Evolutionary conservation across 2,888 invertebrate species (phyloP).

Genomic region (Lepidochrysops patricia): DNA sequence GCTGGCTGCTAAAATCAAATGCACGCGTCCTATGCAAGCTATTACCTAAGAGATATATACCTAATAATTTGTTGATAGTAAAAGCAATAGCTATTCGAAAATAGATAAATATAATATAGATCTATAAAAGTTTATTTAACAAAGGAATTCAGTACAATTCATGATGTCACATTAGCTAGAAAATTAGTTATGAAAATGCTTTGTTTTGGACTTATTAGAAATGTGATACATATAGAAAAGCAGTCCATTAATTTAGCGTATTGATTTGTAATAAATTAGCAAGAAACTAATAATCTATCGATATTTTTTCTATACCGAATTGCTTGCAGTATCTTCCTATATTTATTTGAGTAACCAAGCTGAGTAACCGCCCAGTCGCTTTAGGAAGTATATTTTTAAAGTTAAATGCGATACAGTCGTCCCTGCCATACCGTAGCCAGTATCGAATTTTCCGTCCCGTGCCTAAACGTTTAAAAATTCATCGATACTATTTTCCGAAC

Average conservation of each 20-base stretch:
- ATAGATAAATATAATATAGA: slow-evolving; percentile 25
- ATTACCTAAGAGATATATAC: slow-evolving; percentile 23
- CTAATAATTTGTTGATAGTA: slow-evolving; percentile 22
- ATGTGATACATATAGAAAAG: slow-evolving; percentile 12
- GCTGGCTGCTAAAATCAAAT: slow-evolving; percentile 63
- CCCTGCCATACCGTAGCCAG: slow-evolving; percentile 46
- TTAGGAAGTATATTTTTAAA: slow-evolving; percentile 14
- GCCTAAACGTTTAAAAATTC: slow-evolving; percentile 64
- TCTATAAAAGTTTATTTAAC: slow-evolving; percentile 24
- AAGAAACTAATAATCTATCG: neutral
- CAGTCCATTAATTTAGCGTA: slow-evolving; percentile 13
- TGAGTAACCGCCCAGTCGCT: slow-evolving; percentile 16
- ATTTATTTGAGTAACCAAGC: slow-evolving; percentile 9
- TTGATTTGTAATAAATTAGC: slow-evolving; percentile 1
- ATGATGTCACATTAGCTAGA: slow-evolving; percentile 40
- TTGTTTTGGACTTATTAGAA: slow-evolving; percentile 8
- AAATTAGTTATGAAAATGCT: slow-evolving; percentile 24
- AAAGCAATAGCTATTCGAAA: slow-evolving; percentile 20
- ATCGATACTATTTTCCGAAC: slow-evolving; percentile 52
- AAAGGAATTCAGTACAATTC: slow-evolving; percentile 36
- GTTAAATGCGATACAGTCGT: slow-evolving; percentile 29
- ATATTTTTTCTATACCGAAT: neutral
- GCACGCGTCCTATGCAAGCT: slow-evolving; percentile 56
- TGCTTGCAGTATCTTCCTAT: slow-evolving; percentile 1
- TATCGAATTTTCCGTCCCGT: slow-evolving; percentile 69